Evolutionary conservation across 2,113 vertebrate genomes (phyloP).

Genomic region (Phalacrocorax pelagicus): DNA sequence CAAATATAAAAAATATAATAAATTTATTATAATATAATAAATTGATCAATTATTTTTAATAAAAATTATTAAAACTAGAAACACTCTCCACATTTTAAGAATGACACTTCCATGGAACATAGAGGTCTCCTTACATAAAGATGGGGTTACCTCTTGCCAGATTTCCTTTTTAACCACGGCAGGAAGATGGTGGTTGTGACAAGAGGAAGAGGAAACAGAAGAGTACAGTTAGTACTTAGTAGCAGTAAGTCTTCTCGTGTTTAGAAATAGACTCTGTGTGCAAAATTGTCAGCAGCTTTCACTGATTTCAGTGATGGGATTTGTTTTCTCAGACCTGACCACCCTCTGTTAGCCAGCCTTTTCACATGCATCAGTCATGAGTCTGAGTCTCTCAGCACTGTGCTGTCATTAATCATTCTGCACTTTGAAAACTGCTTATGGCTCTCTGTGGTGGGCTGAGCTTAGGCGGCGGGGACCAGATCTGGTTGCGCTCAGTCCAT

Average conservation of each 20-base stretch:
- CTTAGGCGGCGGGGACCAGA: neutral
- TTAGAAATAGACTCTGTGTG: neutral
- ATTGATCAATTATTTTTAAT: neutral
- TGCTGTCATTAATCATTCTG: neutral
- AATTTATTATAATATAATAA: neutral
- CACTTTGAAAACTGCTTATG: neutral
- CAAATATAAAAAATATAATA: neutral
- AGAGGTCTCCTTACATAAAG: neutral
- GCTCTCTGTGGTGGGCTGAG: neutral
- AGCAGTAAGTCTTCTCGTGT: neutral
- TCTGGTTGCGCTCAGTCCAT: neutral
- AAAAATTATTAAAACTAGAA: neutral
- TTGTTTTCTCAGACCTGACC: neutral
- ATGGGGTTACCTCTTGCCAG: neutral
- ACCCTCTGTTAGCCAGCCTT: neutral
- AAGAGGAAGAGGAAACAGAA: neutral
- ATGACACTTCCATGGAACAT: neutral
- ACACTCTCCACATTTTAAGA: neutral
- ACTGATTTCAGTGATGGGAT: neutral
- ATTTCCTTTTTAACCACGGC: neutral
- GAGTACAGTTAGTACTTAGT: neutral
- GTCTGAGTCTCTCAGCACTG: neutral
- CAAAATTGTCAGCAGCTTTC: slow-evolving; percentile 19
- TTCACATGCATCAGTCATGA: neutral
- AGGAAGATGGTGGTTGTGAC: neutral